Base-by-base conservation (phyloP, 1,140 invertebrate species). In the Drosophila arawakana region DNA sequence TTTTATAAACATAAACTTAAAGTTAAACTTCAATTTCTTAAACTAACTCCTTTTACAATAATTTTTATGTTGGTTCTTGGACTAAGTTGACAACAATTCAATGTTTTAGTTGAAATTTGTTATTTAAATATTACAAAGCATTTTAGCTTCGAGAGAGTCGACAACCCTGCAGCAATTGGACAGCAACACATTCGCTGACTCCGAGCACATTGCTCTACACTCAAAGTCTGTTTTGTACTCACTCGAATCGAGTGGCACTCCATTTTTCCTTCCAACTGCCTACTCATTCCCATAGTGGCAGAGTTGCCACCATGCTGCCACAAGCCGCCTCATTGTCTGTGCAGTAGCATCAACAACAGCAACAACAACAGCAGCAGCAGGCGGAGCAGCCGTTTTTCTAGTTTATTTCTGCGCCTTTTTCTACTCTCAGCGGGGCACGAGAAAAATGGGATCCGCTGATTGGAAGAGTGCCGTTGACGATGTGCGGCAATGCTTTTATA, bases 391-490 rank as follows among this genome's bases (percentile, higher is more conserved):
- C 65, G 72, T 81, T 83, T 82, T 86, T 86, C 84, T 86, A 86
- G 83, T 86, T 89, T 86, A 89, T 86, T 86, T 88, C 65, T 88
- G 70, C 69, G 79, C 54, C 54, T 71, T 69, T 71, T 71, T 73
- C 35, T 73, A 54, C 61, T 63, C 66, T 57, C 50, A 63, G 57
- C 63, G 68, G 25, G 66, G 44, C 59, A 83, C 46, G 79, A 63
- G 76, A 86, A 88, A 88, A 86, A 86, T 88, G 83, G 73, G 83
- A 86, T 82, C 83, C 82, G 82, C 82, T 86, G 82, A 86, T 88
- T 86, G 82, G 82, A 88, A 88, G 83, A 85, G 81, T 55, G 61
- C 62, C 66, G 66, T 46, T 44, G 58, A 78, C 74, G 46, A 34
- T 47, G 55, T 67, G 50, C 73, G 72, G 50, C 81, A 49, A 65